phyloP scores from a whole-genome alignment of 2,888 invertebrate genomes.

The Stenolophus ochropezus region DNA sequence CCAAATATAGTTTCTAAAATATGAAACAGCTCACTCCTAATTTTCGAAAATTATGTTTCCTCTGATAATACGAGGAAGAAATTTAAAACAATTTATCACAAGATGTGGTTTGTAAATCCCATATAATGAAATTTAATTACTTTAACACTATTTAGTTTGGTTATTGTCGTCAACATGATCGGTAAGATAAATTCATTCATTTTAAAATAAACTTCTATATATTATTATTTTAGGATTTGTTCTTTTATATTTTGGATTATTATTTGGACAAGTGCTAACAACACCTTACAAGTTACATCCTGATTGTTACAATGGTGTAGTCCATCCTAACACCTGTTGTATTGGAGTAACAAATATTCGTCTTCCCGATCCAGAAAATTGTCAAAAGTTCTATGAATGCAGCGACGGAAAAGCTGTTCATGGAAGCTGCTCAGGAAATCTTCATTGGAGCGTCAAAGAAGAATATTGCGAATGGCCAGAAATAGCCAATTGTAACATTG shows the following conservation, averaged over 20 bases:
- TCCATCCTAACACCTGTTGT: constrained; percentile 17
- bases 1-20: too few relatives aligned
- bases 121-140: neutral
- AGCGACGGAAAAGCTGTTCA: constrained; percentile 53
- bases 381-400: constrained; percentile 60
- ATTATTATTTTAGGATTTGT: neutral
- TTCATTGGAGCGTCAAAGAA: constrained; percentile 49
- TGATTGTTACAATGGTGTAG: constrained; percentile 37
- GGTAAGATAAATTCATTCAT: neutral
- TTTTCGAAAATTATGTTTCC: neutral
- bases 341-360: constrained; percentile 20
- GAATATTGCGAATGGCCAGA: constrained; percentile 56
- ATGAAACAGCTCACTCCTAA: too few relatives aligned
- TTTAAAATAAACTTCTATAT: neutral
- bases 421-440: constrained; percentile 39
- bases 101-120: neutral
- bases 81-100: neutral
- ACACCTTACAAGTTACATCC: too few relatives aligned
- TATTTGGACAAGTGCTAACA: neutral
- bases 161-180: neutral
- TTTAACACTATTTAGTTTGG: neutral
- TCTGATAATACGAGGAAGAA: neutral
- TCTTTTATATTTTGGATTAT: too few relatives aligned
- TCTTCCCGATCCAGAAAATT: constrained; percentile 52
- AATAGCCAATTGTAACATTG: constrained; percentile 46